Base-by-base conservation (phyloP, 2,113 vertebrate genomes). In the Corythornis cristatus region DNA sequence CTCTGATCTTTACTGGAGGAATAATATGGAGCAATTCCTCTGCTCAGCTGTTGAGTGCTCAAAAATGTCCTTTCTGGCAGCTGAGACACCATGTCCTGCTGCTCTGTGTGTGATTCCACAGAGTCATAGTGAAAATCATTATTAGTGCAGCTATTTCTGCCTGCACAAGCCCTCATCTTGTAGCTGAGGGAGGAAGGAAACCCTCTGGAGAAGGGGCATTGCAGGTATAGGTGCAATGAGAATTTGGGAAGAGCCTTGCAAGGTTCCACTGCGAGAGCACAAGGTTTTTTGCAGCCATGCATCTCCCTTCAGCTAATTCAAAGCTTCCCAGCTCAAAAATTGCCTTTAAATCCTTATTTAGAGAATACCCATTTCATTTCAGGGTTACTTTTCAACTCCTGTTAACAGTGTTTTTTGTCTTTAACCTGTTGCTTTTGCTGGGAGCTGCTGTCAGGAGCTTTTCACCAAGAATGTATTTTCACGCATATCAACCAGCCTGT, bases 401-500 rank as follows among this genome's bases (percentile, higher is more conserved):
- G 8, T n/a, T 65, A 43, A 29, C 13, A 48, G 6, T 1, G 0
- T 0, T 0, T 51, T 66, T 48, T 66, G 11, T 2, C n/a, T 51
- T 73, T 70, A 61, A 33, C 56, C 12, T 35, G 8, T 40, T 13
- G 12, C 33, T 89, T 84, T 46, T 40, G 29, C 72, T 75, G 22
- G 21, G 82, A 48, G 51, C 57, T 66, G 25, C 54, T 62, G 16
- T 40, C 20, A n/a, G 45, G n/a, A 48, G 35, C 0, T 74, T 89
- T 91, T 62, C 4, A 8, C n/a, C 51, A 35, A 62, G 42, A 85
- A 82, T 35, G 31, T 22, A 7, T 46, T 84, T 62, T 35, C 20
- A 6, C 57, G 26, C 25, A 6, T 43, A 15, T 19, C 62, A 84
- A 67, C 21, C 17, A 71, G 10, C 2, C 28, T 45, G 14, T 67